A percentile compares a stretch with the other conserved stretches of the same genome.
Evolutionary conservation across 2,888 invertebrate species (phyloP).

Genomic region (Apamea sordens): DNA sequence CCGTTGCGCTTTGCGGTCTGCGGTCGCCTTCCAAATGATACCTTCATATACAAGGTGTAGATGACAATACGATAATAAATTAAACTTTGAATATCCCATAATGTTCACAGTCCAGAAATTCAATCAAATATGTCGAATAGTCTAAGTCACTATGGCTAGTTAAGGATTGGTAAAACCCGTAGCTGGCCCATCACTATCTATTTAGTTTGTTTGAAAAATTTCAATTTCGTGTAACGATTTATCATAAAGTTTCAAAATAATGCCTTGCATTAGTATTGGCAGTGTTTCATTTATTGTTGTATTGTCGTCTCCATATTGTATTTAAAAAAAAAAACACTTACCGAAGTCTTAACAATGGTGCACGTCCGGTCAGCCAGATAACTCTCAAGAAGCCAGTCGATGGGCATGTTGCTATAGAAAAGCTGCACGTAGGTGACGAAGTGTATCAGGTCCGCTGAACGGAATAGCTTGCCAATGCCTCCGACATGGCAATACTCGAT

Average conservation of each 20-base stretch:
- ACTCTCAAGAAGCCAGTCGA: conserved; percentile 98
- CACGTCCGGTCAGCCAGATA: conserved; percentile 97
- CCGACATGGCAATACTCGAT: conserved; percentile 98
- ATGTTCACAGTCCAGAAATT: too few relatives aligned
- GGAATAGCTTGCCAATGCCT: conserved; percentile 98
- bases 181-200: too few relatives aligned
- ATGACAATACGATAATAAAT: too few relatives aligned
- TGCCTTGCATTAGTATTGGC: too few relatives aligned
- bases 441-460: conserved; percentile 95
- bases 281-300: neutral
- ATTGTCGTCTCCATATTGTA: neutral
- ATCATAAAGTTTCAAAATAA: neutral
- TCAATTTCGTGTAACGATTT: too few relatives aligned
- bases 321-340: conserved; percentile 84
- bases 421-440: conserved; percentile 98
- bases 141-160: too few relatives aligned
- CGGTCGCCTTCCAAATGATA: neutral
- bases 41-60: too few relatives aligned
- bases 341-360: conserved; percentile 93
- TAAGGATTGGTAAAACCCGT: too few relatives aligned
- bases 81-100: too few relatives aligned
- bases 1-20: too few relatives aligned
- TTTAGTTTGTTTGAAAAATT: too few relatives aligned
- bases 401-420: conserved; percentile 98
- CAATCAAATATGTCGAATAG: too few relatives aligned